A percentile compares a stretch with the other conserved stretches of the same genome.
Conservation (phyloP, 2,113 vertebrate genomes). For the Ctenomys sociabilis region DNA sequence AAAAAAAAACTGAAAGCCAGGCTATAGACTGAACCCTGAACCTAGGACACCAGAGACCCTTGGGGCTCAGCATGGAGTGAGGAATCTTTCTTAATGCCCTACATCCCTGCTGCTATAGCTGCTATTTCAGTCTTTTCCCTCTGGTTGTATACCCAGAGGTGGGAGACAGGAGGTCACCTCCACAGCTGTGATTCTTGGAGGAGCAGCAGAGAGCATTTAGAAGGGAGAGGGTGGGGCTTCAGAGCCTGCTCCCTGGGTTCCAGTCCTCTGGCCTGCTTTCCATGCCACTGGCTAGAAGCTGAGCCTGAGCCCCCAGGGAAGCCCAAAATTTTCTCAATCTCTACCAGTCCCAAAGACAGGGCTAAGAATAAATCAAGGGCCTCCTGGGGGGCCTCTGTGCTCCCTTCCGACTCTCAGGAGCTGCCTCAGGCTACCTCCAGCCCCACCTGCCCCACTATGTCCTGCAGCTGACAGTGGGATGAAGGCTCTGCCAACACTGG, state of each 20-base stretch:
- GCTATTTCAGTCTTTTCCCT: constrained; percentile 72
- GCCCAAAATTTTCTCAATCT: background rate
- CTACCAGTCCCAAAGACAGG: background rate
- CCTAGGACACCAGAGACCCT: constrained; percentile 18
- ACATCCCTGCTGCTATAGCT: constrained; percentile 54
- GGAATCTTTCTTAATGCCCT: constrained; percentile 70
- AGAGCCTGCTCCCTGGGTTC: background rate
- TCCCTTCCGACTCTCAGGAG: background rate
- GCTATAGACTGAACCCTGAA: constrained; percentile 1
- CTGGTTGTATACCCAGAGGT: background rate
- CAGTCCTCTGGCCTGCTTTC: background rate
- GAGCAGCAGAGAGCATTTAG: background rate
- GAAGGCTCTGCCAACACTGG: constrained; percentile 64
- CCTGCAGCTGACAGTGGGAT: constrained; percentile 13
- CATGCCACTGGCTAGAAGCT: background rate
- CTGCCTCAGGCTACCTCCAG: constrained; percentile 34
- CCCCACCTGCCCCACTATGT: constrained; percentile 65
- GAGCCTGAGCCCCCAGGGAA: background rate
- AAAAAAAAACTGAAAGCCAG: background rate
- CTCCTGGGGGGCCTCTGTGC: background rate
- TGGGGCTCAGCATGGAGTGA: constrained; percentile 2
- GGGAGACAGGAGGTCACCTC: constrained; percentile 62
- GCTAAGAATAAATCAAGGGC: constrained; percentile 1
- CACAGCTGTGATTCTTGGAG: constrained; percentile 23
- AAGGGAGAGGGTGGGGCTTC: background rate